Evolutionary conservation across 2,113 vertebrate genomes (phyloP).

Genomic region (Taurulus bubalis): DNA sequence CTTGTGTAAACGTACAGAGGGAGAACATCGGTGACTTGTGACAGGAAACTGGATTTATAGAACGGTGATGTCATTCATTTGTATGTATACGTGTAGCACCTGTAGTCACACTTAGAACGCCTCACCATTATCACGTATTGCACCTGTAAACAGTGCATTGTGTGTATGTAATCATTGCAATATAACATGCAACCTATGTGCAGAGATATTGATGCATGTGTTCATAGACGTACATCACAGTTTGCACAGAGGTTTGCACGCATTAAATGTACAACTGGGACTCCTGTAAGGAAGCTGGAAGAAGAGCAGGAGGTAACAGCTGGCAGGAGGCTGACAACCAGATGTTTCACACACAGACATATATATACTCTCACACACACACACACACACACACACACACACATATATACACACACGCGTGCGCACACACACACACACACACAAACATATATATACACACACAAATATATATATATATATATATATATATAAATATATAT

Average conservation of each 20-base stretch:
- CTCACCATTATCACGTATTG: background rate
- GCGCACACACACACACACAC: too few relatives aligned
- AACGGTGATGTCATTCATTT: background rate
- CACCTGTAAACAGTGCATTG: background rate
- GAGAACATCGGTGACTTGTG: background rate
- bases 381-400: background rate
- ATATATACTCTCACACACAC: too few relatives aligned
- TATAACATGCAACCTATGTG: background rate
- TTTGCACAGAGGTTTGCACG: slow-evolving; percentile 12
- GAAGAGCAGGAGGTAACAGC: slow-evolving; percentile 30
- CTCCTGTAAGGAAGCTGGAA: background rate
- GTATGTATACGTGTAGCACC: background rate
- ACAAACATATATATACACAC: too few relatives aligned
- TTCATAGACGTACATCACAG: background rate
- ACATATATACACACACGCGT: too few relatives aligned
- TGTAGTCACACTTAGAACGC: background rate
- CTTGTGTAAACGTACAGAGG: background rate
- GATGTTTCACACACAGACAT: slow-evolving; percentile 23
- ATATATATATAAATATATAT: too few relatives aligned
- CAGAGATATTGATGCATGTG: background rate
- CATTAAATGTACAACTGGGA: slow-evolving; percentile 15
- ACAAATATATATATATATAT: too few relatives aligned
- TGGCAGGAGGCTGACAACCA: slow-evolving; percentile 15
- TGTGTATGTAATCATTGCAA: background rate
- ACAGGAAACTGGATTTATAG: background rate